Conservation (phyloP, 2,113 vertebrate genomes). For the Hemicordylus capensis region DNA sequence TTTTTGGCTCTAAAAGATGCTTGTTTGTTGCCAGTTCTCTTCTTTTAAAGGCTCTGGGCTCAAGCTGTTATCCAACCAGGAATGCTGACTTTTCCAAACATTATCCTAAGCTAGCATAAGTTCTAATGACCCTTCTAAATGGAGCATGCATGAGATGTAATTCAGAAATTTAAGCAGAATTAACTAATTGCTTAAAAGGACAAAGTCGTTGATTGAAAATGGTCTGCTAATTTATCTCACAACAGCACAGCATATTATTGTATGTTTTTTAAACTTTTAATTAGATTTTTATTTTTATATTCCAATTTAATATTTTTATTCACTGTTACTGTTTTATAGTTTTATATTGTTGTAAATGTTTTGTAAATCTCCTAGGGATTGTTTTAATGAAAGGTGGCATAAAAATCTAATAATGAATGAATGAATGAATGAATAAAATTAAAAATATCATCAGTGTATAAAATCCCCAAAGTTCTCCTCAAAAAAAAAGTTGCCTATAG, state of each 20-base stretch:
- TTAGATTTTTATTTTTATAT: no score
- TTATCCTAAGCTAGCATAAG: background rate
- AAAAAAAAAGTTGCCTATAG: background rate
- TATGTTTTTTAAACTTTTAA: no score
- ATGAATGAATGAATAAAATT: no score
- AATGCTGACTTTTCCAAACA: background rate
- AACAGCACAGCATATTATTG: background rate
- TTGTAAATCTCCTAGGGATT: no score
- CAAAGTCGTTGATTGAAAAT: background rate
- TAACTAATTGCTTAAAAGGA: background rate
- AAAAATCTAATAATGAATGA: no score
- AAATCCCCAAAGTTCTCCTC: no score
- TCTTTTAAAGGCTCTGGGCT: background rate
- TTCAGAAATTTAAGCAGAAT: background rate
- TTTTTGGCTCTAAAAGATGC: background rate
- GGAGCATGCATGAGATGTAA: background rate
- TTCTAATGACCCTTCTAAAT: background rate
- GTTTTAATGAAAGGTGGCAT: no score
- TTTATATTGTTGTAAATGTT: no score
- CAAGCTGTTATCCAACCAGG: background rate
- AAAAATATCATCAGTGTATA: no score
- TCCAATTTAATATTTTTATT: no score
- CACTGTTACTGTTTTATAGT: no score
- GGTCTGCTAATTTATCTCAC: background rate
- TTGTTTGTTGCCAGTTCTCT: background rate